Percentiles rank a stretch among this genome's conserved stretches.
Evolutionary conservation across 2,113 vertebrate genomes (phyloP).

Genomic region (Takifugu bimaculatus): DNA sequence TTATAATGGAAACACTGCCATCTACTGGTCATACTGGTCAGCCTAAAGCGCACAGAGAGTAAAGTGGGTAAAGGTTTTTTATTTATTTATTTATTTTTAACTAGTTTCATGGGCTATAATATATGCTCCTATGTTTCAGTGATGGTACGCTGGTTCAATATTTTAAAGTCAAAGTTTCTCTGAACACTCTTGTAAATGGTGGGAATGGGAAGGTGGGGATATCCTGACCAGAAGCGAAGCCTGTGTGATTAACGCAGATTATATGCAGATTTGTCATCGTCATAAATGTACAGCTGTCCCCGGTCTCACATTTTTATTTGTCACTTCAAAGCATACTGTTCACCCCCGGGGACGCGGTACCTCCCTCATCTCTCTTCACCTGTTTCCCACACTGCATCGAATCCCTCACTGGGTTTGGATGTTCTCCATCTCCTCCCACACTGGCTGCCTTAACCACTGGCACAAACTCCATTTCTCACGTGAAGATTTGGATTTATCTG

Average conservation of each 20-base stretch:
- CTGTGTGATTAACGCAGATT: constrained; percentile 71
- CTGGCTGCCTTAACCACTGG: not conserved
- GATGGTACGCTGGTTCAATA: too few species aligned
- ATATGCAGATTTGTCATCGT: constrained; percentile 78
- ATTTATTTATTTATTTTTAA: too few species aligned
- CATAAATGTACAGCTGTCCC: constrained; percentile 78
- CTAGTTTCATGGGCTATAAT: too few species aligned
- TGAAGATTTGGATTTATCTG: constrained; percentile 14
- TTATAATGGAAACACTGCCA: constrained; percentile 35
- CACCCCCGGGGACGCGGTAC: constrained; percentile 9
- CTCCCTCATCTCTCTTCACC: too few species aligned
- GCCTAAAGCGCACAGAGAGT: too few species aligned
- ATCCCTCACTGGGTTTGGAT: constrained; percentile 10
- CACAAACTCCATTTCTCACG: not conserved
- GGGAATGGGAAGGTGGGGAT: constrained; percentile 41
- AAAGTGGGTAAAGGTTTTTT: too few species aligned
- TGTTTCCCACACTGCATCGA: constrained; percentile 1
- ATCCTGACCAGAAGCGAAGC: constrained; percentile 60
- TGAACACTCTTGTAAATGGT: not conserved
- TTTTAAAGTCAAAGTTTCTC: too few species aligned
- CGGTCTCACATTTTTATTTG: constrained; percentile 72
- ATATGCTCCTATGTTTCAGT: too few species aligned
- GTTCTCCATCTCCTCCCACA: constrained; percentile 5
- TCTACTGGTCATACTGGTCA: constrained; percentile 26
- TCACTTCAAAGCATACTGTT: constrained; percentile 73